Base-by-base conservation (phyloP, 2,888 invertebrate species). In the Anarsia innoxiella region DNA sequence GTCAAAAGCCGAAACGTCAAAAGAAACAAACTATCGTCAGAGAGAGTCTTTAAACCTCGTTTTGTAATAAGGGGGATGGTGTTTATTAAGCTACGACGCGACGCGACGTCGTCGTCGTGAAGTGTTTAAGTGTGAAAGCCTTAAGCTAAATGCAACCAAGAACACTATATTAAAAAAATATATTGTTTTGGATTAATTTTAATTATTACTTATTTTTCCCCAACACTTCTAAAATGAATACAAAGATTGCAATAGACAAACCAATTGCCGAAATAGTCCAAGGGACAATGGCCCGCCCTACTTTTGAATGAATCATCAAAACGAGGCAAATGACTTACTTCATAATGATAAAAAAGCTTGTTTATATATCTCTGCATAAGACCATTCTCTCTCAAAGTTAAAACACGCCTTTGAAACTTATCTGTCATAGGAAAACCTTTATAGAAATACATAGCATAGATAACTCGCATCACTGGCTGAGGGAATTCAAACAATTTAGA, bases 361-460 rank as follows among this genome's bases (percentile, higher is more conserved):
- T 39, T 11, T n/a, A 53, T 6, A 2, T 37, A 39, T 29, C 57
- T 58, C 0, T 52, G 44, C 1, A 64, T 49, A 2, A 73, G 37
- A 4, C 77, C 77, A 10, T 49, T 59, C 34, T 76, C 74, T 25
- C 60, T 50, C 5, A 77, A 31, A 2, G 52, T 45, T 0, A 75
- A 41, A 1, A 58, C 44, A 2, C 50, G 42, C 1, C 23, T 4
- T 11, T 62, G 46, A 3, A 75, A 33, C 6, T 44, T 48, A 0
- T 57, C 37, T 0, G 41, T 5, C 23, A 65, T 39, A 2, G 75
- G 76, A 38, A 77, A 77, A 0, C 76, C 78, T 44, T 75, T 76
- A 32, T 68, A 63, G 3, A 69, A 46, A 25, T 60, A 77, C 10
- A 68, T 62, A 1, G 61, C 59, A 31, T 67, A 73, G 2, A 72